A percentile compares a stretch with the other conserved stretches of the same genome.
Evolutionary conservation across 2,888 invertebrate species (phyloP).

Genomic region (Aproaerema taeniolella): DNA sequence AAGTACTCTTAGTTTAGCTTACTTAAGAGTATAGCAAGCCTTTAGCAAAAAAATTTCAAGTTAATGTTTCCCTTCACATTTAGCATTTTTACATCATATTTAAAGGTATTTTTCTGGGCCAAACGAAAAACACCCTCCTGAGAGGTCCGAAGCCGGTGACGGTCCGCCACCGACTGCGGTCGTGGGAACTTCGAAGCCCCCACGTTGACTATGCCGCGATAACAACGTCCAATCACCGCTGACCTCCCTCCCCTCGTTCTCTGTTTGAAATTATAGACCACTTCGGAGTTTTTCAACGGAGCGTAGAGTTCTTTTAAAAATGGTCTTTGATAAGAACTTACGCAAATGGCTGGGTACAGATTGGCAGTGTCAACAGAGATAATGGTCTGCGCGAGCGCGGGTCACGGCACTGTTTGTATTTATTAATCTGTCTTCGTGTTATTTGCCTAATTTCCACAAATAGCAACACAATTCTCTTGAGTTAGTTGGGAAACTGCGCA

Average conservation of each 20-base stretch:
- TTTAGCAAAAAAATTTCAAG: too few relatives aligned
- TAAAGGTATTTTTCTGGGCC: constrained; percentile 11
- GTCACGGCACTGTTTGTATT: constrained; percentile 50
- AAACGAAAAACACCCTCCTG: constrained; percentile 25
- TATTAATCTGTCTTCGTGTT: constrained; percentile 22
- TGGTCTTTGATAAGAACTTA: constrained; percentile 55
- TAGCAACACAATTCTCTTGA: too few relatives aligned
- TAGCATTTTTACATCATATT: too few relatives aligned
- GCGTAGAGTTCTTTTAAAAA: constrained; percentile 23
- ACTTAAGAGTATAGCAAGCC: too few relatives aligned
- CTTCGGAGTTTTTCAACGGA: not conserved
- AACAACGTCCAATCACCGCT: constrained; percentile 32
- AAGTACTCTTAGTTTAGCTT: too few relatives aligned
- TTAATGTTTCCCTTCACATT: too few relatives aligned
- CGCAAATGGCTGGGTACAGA: constrained; percentile 65
- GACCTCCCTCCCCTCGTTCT: constrained; percentile 27
- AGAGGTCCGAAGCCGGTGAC: constrained; percentile 56
- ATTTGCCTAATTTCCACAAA: constrained; percentile 8
- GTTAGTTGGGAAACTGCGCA: too few relatives aligned
- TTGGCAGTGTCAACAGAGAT: constrained; percentile 64
- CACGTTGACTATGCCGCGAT: constrained; percentile 57
- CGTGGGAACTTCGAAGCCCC: constrained; percentile 37
- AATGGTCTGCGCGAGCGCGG: constrained; percentile 48
- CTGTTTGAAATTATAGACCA: not conserved
- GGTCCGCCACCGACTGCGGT: constrained; percentile 64